Percentiles rank a stretch among this genome's conserved stretches.
Conservation (phyloP, 2,797 vertebrate genomes). For the Arnoldichthys spilopterus region DNA sequence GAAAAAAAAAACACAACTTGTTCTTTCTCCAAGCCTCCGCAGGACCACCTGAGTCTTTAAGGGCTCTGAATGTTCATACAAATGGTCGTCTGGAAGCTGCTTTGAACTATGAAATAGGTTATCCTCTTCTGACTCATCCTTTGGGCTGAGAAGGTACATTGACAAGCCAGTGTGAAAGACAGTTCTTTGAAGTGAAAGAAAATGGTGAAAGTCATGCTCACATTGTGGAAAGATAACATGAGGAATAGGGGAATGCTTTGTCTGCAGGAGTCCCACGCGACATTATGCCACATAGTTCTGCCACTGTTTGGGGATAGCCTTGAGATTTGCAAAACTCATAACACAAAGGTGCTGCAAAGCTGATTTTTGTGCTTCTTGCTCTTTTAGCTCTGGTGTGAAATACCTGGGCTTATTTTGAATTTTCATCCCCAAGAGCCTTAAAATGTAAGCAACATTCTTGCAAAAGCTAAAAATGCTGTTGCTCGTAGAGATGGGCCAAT, state of each 20-base stretch:
- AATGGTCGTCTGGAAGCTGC: conserved; percentile 24
- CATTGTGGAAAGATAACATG: conserved; percentile 22
- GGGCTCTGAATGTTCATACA: conserved; percentile 37
- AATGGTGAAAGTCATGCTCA: conserved; percentile 37
- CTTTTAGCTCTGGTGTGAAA: neutral
- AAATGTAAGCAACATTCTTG: neutral
- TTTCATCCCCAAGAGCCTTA: neutral
- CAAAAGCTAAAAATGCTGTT: no score
- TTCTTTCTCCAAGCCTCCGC: neutral
- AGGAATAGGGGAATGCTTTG: conserved; percentile 30
- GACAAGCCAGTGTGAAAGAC: conserved; percentile 42
- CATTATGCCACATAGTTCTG: conserved; percentile 16
- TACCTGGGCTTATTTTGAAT: neutral
- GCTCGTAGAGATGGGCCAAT: no score
- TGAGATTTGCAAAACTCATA: neutral
- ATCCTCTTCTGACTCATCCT: conserved; percentile 44
- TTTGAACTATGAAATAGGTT: conserved; percentile 47
- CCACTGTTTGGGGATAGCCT: conserved; percentile 14
- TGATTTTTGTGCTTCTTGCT: neutral
- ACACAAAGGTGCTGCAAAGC: neutral
- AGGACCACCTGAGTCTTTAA: conserved; percentile 15
- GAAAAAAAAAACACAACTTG: conserved; percentile 23
- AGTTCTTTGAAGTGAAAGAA: conserved; percentile 48
- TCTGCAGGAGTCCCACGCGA: conserved; percentile 10
- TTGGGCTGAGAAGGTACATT: conserved; percentile 38